A percentile compares a stretch with the other conserved stretches of the same genome.
Evolutionary conservation across 2,797 vertebrate species (phyloP).

Genomic region (Alauda arvensis): DNA sequence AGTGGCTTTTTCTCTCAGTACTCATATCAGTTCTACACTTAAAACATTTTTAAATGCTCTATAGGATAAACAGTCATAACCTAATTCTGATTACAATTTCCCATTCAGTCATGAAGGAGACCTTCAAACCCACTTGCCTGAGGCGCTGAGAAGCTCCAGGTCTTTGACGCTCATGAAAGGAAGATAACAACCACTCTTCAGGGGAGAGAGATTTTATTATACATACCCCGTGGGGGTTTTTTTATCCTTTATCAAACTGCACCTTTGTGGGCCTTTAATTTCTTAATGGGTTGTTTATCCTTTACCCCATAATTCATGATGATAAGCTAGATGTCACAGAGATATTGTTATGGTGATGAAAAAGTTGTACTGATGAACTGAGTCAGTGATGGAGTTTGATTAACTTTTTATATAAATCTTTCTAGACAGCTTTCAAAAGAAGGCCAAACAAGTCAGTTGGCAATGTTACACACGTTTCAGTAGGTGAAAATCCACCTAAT

Average conservation of each 20-base stretch:
- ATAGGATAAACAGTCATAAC: conserved; percentile 66
- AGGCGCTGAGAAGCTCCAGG: conserved; percentile 70
- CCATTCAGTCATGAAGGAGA: conserved; percentile 64
- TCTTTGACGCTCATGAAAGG: conserved; percentile 73
- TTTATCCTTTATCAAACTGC: conserved; percentile 62
- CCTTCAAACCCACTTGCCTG: conserved; percentile 73
- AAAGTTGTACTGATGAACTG: conserved; percentile 14
- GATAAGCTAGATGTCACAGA: conserved; percentile 18
- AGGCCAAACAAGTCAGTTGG: background rate
- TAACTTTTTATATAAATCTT: conserved; percentile 48
- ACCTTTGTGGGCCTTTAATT: conserved; percentile 62
- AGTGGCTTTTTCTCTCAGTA: conserved; percentile 19
- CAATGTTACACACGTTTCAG: background rate
- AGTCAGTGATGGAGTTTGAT: conserved; percentile 33
- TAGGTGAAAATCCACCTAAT: background rate
- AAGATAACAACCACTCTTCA: conserved; percentile 68
- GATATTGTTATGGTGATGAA: conserved; percentile 20
- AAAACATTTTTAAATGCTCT: conserved; percentile 34
- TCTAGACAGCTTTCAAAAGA: conserved; percentile 22
- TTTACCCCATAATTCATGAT: conserved; percentile 44
- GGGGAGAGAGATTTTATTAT: conserved; percentile 65
- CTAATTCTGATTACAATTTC: conserved; percentile 71
- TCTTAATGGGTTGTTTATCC: conserved; percentile 59
- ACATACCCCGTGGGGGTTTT: conserved; percentile 44
- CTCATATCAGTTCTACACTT: conserved; percentile 34